Evolutionary conservation across 2,888 invertebrate species (phyloP), one percentile per base, ranked within the genome.

Genomic region (Brenthis daphne): DNA sequence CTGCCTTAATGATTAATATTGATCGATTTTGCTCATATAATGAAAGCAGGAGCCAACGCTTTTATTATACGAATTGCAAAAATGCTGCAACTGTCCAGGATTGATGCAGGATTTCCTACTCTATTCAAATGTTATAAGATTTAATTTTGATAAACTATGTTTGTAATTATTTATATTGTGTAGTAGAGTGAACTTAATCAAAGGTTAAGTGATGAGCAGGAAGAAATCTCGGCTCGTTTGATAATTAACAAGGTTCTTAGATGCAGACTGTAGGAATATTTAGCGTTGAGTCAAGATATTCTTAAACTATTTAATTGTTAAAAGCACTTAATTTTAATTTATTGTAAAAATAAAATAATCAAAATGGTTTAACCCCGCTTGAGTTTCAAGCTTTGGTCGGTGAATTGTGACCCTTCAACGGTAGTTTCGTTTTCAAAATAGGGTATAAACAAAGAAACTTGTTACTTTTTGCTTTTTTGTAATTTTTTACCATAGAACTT

Each of bases 121-220:
- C 16, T 60, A 55, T 47, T 1, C 13, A 0, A 33, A 14, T 12
- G 3, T 6, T 5, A 29, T 55, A 66, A 20, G 60, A 14, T 48
- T 58, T n/a, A 48, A 55, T 8, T 14, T 29, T 16, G 20, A 5
- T 48, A 14, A 20, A n/a, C 8, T 29, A 1, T 4, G 0, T 1
- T 16, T 16, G 16, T 33, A 16, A 16, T 33, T 55, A 29, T 37
- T 48, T 55, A 60, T 66, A 58, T 48, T 24, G 65, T 24, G 47
- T 48, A 48, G 54, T 57, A 48, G 54, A 48, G 48, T 55, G 69
- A 56, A 58, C 33, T 77, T 77, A 78, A 78, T 77, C 77, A 82
- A 75, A 78, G 85, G 84, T 83, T 78, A 83, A 85, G 73, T 77
- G 76, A 77, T 70, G 77, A 79, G 75, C 75, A 73, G 71, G 75